These are phyloP conservation scores for Pyrrhia umbra DNA, from an alignment of 2,888 invertebrate genomes.

Conservation along the genomic window DNA sequence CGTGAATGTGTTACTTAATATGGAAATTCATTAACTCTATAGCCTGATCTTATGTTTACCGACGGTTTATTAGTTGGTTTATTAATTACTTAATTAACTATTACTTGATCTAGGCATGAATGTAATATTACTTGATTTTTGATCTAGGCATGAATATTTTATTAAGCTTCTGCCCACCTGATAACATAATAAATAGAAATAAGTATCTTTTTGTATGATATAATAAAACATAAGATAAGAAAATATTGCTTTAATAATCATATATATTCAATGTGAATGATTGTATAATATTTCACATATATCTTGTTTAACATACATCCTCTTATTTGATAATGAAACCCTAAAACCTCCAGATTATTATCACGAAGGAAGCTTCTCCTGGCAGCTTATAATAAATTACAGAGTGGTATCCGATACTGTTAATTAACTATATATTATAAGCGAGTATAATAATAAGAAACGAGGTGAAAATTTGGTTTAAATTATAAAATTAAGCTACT, in stretches of 20 bases:
- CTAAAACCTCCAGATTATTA: slow-evolving; percentile 32
- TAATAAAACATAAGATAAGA: too few species aligned
- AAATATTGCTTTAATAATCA: too few species aligned
- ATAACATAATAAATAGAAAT: too few species aligned
- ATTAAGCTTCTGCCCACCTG: too few species aligned
- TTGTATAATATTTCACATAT: background rate
- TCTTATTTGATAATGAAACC: background rate
- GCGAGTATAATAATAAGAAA: slow-evolving; percentile 15
- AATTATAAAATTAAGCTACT: background rate
- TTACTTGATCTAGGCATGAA: too few species aligned
- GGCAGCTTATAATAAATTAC: slow-evolving; percentile 41
- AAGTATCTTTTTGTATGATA: too few species aligned
- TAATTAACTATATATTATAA: slow-evolving; percentile 32
- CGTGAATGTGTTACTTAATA: slow-evolving; percentile 1
- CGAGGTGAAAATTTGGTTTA: slow-evolving; percentile 2
- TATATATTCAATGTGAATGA: too few species aligned
- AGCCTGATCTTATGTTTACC: too few species aligned
- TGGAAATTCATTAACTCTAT: slow-evolving; percentile 4
- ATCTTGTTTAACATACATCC: background rate
- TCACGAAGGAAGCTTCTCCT: slow-evolving; percentile 3
- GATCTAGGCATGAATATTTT: too few species aligned
- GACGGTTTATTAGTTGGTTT: too few species aligned
- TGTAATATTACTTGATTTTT: too few species aligned
- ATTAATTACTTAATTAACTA: too few species aligned
- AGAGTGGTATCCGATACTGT: slow-evolving; percentile 27